These are phyloP conservation scores for Drosophila repleta DNA, from an alignment of 1,140 invertebrate species.

Conservation along the genomic window DNA sequence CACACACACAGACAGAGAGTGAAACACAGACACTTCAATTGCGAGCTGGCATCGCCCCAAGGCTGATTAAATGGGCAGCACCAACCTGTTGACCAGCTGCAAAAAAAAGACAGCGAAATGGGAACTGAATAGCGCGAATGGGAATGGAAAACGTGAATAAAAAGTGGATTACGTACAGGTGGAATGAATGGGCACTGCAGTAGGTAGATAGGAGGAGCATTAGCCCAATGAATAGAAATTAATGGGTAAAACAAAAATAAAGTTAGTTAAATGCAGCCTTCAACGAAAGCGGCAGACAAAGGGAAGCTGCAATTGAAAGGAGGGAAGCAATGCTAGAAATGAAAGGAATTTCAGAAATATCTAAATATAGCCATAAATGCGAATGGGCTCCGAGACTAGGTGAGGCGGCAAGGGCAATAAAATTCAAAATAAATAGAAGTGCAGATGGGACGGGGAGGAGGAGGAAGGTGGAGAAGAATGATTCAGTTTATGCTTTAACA, in stretches of 20 bases:
- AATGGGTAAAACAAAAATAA: background rate
- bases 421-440: too few species aligned
- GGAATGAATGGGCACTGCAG: background rate
- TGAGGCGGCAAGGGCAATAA: too few species aligned
- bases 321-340: too few species aligned
- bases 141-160: constrained; percentile 5
- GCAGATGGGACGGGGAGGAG: too few species aligned
- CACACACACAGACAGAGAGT: background rate
- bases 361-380: too few species aligned
- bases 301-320: background rate
- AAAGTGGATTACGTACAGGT: background rate
- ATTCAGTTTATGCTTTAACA: too few species aligned
- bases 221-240: constrained; percentile 4
- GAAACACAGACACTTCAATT: background rate
- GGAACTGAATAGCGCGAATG: background rate
- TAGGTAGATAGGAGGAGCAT: background rate
- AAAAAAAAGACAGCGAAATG: constrained; percentile 2
- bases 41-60: background rate
- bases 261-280: background rate
- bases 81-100: constrained; percentile 40
- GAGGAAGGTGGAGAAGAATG: too few species aligned
- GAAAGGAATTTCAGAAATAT: too few species aligned
- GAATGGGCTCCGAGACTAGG: too few species aligned
- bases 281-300: background rate
- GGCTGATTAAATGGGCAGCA: constrained; percentile 34